Evolutionary conservation across 2,113 vertebrate species (phyloP).

Genomic region (Hippopotamus amphibius): DNA sequence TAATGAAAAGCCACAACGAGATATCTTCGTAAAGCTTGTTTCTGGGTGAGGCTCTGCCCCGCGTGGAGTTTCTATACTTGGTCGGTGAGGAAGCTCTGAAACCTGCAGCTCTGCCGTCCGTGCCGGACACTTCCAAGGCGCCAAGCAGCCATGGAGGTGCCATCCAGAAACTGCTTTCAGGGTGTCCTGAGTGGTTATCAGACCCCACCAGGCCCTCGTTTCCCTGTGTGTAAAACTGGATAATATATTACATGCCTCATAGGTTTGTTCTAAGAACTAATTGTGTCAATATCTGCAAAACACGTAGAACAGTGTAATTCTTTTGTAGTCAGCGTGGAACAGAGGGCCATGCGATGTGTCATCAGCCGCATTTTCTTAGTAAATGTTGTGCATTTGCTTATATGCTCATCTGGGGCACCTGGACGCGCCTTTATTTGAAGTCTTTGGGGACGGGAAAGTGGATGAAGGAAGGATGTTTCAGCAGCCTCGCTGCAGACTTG

Average conservation of each 20-base stretch:
- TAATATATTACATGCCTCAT: neutral
- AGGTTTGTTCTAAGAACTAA: too few species aligned
- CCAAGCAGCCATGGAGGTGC: accelerated
- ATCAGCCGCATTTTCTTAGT: neutral
- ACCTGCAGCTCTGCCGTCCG: accelerated
- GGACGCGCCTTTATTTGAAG: neutral
- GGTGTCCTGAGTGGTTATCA: neutral
- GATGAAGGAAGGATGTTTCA: neutral
- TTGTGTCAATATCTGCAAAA: neutral
- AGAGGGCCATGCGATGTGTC: neutral
- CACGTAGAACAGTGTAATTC: neutral
- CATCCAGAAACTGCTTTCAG: neutral
- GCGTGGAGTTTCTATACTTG: accelerated
- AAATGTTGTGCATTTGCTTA: neutral
- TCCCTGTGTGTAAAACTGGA: neutral
- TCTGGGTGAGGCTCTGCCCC: neutral
- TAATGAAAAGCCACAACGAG: neutral
- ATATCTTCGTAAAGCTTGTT: neutral
- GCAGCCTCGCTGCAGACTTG: neutral
- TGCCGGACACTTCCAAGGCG: neutral
- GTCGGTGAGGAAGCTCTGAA: neutral
- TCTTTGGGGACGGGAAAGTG: neutral
- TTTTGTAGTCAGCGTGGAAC: neutral
- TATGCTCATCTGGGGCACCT: neutral
- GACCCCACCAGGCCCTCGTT: too few species aligned